Percentiles rank a stretch among this genome's conserved stretches.
Conservation (phyloP, 2,797 vertebrate species). For the Acrocephalus scirpaceus region DNA sequence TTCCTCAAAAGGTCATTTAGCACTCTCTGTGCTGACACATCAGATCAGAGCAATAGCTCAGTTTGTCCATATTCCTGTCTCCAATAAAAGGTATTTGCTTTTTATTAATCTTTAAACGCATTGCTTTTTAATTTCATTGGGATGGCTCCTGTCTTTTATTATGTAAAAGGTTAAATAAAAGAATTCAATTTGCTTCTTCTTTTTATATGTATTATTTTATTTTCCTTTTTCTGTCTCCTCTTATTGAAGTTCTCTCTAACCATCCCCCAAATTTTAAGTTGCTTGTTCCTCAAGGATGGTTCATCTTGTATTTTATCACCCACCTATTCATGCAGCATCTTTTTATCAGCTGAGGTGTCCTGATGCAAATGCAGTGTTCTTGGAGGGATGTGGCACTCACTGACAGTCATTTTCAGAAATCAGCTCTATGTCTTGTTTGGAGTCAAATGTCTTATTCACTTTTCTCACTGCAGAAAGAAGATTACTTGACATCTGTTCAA, state of each 20-base stretch:
- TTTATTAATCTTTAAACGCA: conserved; percentile 41
- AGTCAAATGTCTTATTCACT: not conserved
- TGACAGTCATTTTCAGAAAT: not conserved
- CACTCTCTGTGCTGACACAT: not conserved
- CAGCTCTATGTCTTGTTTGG: not conserved
- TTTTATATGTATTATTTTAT: conserved; percentile 27
- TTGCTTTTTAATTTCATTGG: conserved; percentile 45
- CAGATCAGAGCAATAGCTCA: not conserved
- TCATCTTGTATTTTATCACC: not conserved
- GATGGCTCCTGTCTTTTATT: conserved; percentile 58
- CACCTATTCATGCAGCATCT: not conserved
- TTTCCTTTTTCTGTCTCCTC: conserved; percentile 38
- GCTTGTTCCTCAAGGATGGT: not conserved
- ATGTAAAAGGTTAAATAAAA: conserved; percentile 53
- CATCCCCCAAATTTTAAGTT: not conserved
- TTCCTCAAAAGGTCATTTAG: not conserved
- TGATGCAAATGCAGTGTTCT: not conserved
- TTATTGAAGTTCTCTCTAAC: not conserved
- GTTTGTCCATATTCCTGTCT: conserved; percentile 7
- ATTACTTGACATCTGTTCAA: not conserved
- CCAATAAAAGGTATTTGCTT: conserved; percentile 38
- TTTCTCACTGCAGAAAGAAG: not conserved
- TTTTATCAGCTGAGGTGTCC: not conserved
- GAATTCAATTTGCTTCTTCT: conserved; percentile 46
- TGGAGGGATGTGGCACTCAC: not conserved